Evolutionary conservation across 1,140 invertebrate species (phyloP).

Genomic region (Neodiprion fabricii): DNA sequence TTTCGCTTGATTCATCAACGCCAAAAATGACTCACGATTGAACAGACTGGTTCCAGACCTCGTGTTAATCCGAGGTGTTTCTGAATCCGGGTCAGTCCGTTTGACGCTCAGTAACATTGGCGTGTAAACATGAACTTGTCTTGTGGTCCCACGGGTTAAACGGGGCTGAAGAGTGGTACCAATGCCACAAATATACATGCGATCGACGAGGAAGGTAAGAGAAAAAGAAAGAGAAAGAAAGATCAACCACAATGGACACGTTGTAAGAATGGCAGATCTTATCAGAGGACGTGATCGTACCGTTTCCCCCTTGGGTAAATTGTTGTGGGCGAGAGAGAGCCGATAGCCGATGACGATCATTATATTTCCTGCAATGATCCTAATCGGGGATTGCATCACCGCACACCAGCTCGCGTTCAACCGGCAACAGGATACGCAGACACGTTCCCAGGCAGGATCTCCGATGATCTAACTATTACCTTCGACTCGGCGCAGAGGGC

Average conservation of each 20-base stretch:
- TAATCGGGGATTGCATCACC: conserved; percentile 34
- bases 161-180: no score
- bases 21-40: no score
- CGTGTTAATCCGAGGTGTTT: no score
- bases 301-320: conserved; percentile 4
- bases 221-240: not conserved
- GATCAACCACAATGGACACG: conserved; percentile 8
- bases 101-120: no score
- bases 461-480: no score
- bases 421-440: not conserved
- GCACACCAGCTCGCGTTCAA: conserved; percentile 6
- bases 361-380: conserved; percentile 33
- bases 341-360: conserved; percentile 32
- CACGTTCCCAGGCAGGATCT: not conserved
- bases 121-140: no score
- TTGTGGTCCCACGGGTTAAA: no score
- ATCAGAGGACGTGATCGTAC: not conserved
- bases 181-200: not conserved
- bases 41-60: no score
- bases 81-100: no score
- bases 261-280: conserved; percentile 3
- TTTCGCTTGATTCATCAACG: no score
- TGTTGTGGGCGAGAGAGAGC: conserved; percentile 1
- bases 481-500: no score
- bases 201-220: not conserved